These are phyloP conservation scores for Elephantulus edwardii DNA, from an alignment of 2,113 vertebrate genomes.

Conservation along the genomic window DNA sequence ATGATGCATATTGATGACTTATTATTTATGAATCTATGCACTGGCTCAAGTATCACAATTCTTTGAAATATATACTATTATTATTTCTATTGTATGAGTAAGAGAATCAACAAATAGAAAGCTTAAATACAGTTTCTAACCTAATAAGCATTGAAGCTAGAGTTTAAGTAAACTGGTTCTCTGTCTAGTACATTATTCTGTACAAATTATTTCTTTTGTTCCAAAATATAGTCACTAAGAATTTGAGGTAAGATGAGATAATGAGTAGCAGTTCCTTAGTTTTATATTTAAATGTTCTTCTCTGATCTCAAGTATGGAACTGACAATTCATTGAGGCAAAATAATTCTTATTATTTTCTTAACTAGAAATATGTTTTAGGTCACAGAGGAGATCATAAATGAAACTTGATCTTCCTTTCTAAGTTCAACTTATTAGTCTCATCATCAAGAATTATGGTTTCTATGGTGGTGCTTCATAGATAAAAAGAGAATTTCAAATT, in stretches of 20 bases:
- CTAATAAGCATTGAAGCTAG: background rate
- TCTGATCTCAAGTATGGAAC: background rate
- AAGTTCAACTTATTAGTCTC: too few species aligned
- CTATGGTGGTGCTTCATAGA: too few species aligned
- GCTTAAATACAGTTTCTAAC: background rate
- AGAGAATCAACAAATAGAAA: background rate
- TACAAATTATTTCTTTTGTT: background rate
- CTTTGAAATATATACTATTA: background rate
- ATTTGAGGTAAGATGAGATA: fast-evolving
- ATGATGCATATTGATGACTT: background rate
- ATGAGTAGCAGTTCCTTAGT: background rate
- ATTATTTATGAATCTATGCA: background rate
- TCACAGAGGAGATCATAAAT: too few species aligned
- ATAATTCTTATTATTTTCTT: background rate
- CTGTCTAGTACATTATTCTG: background rate
- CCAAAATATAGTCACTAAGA: background rate
- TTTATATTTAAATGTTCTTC: background rate
- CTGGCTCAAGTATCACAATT: background rate
- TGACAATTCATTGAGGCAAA: background rate
- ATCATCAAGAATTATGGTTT: too few species aligned
- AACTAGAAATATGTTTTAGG: background rate
- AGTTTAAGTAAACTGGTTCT: background rate
- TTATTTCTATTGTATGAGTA: background rate
- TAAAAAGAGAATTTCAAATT: too few species aligned
- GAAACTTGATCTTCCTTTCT: too few species aligned